Base-by-base conservation (phyloP, 2,113 vertebrate species). In the Triplophysa rosa region DNA sequence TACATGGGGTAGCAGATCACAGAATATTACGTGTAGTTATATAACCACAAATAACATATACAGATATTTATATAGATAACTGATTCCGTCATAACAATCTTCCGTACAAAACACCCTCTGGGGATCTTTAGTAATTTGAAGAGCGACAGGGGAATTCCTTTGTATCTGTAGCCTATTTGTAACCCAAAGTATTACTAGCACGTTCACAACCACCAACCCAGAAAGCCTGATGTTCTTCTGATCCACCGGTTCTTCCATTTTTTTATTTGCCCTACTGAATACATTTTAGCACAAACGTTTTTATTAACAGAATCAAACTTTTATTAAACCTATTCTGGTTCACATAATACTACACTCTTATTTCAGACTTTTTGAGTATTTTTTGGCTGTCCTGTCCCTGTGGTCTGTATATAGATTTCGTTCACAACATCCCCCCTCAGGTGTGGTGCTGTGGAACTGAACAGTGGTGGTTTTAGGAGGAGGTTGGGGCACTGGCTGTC, bases 101-200 rank as follows among this genome's bases (percentile, higher is more conserved):
- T 2, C 1, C 9, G 8, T 21, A 58, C n/a, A 3, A 19, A 77
- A 65, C 0, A 12, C 24, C 74, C 45, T 0, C 17, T 54, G 24
- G 26, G 21, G 1, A 42, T 52, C 45, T 65, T 33, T 54, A 65
- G 74, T 54, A 63, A 75, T 65, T 29, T 65, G 26, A 77, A 54
- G 45, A 77, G 7, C 21, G 16, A 14, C 24, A 16, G 26, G 61
- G 23, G 61, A 63, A 63, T 26, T 16, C 62, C 49, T 16, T 54
- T 21, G 54, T n/a, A 65, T 65, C 45, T 19, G 7, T 49, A 37
- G 33, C 33, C 33, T 37, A 29, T n/a, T 49, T 75, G 29, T 59
- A 74, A 74, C 45, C 73, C 23, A 54, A 65, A 24, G 49, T 76
- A 21, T 77, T 54, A 9, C 42, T 45, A 42, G 42, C 42, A 45